A percentile compares a stretch with the other conserved stretches of the same genome.
Evolutionary conservation across 2,797 vertebrate species (phyloP).

Genomic region (Phrynocephalus forsythii): DNA sequence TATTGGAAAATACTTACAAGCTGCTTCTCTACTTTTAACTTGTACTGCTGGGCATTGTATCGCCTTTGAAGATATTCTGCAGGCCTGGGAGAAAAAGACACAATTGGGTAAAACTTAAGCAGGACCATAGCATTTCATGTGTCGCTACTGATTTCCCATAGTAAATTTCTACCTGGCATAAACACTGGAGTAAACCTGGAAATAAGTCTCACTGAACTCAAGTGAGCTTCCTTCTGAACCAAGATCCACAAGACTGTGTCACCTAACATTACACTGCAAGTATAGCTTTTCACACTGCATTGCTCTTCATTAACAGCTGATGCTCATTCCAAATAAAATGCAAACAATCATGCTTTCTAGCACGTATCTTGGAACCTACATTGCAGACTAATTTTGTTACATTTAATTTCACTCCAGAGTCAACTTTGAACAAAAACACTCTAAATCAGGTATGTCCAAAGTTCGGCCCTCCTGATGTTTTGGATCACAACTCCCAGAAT

Average conservation of each 20-base stretch:
- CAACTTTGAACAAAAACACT: background rate
- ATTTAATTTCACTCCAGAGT: background rate
- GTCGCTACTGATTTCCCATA: background rate
- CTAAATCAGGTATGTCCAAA: too few relatives aligned
- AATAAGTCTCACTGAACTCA: background rate
- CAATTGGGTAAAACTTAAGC: background rate
- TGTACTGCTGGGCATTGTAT: conserved; percentile 88
- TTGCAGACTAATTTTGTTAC: background rate
- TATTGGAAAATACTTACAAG: conserved; percentile 80
- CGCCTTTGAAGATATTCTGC: conserved; percentile 89
- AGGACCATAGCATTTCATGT: background rate
- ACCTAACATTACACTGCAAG: background rate
- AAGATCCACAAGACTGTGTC: background rate
- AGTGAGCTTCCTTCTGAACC: background rate
- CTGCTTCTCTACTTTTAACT: conserved; percentile 92
- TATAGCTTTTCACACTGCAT: background rate
- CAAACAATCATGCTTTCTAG: background rate
- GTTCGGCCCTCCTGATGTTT: too few relatives aligned
- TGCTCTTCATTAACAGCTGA: background rate
- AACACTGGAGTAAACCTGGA: background rate
- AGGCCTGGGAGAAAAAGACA: conserved; percentile 76
- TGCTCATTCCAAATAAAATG: background rate
- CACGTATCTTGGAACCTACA: background rate
- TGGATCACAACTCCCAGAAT: too few relatives aligned
- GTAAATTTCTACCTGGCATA: fast-evolving